Percentiles rank a stretch among this genome's conserved stretches.
phyloP scores from a whole-genome alignment of 2,888 invertebrate genomes.

The Archaeoteleia sp. region DNA sequence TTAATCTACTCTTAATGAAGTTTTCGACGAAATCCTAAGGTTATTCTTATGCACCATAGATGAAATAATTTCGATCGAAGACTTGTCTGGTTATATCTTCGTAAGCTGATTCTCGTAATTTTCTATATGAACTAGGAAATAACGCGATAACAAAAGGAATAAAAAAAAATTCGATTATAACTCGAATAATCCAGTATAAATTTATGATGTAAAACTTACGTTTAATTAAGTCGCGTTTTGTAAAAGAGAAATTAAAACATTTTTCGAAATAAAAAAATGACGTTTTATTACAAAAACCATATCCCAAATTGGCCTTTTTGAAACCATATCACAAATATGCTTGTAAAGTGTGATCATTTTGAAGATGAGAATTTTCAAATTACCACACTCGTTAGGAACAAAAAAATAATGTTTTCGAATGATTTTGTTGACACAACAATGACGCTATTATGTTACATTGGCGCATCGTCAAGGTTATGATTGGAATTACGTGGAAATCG shows the following conservation, averaged over 20 bases:
- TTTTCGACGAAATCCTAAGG: constrained; percentile 23
- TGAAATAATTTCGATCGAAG: constrained; percentile 32
- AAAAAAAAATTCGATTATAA: constrained; percentile 13
- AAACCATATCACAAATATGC: too few species aligned
- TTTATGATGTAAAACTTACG: background rate
- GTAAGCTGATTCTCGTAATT: constrained; percentile 24
- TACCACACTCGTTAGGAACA: too few species aligned
- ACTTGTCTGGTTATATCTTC: constrained; percentile 22
- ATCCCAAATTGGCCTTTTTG: too few species aligned
- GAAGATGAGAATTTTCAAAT: too few species aligned
- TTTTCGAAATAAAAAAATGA: too few species aligned
- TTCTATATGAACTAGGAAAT: constrained; percentile 24
- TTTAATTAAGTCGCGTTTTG: background rate
- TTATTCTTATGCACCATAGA: constrained; percentile 21
- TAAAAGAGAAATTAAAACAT: too few species aligned
- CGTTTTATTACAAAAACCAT: too few species aligned
- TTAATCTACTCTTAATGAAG: constrained; percentile 32
- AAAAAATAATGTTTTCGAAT: too few species aligned
- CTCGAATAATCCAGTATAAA: constrained; percentile 1
- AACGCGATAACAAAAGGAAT: constrained; percentile 18
- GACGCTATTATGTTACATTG: too few species aligned
- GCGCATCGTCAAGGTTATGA: background rate
- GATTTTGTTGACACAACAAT: too few species aligned
- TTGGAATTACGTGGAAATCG: constrained; percentile 13
- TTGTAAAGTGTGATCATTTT: too few species aligned